phyloP scores from a whole-genome alignment of 1,140 invertebrate species.

The Neotoxoptera formosana region DNA sequence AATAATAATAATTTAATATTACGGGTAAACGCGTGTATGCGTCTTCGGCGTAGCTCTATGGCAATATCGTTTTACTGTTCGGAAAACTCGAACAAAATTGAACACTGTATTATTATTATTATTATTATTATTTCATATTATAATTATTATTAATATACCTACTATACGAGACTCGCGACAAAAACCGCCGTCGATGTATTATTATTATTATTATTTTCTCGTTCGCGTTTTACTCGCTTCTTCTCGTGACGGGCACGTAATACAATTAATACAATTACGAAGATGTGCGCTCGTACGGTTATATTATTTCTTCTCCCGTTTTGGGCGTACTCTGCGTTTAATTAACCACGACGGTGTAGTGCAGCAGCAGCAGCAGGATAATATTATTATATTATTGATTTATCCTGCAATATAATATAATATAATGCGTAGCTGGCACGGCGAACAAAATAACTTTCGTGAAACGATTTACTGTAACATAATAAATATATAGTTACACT shows the following conservation, averaged over 20 bases:
- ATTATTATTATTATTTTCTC: not conserved
- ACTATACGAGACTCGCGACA: not conserved
- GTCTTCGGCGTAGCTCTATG: not conserved
- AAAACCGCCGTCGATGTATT: not conserved
- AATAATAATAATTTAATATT: too few species aligned
- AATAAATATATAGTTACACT: too few species aligned
- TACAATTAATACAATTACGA: conserved; percentile 11
- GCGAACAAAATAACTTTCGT: too few species aligned
- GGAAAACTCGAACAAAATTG: not conserved
- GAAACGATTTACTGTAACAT: too few species aligned
- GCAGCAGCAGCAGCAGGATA: too few species aligned
- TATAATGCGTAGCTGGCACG: too few species aligned
- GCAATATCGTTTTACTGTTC: not conserved
- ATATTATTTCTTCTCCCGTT: too few species aligned
- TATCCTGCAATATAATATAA: not conserved
- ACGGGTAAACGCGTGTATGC: not conserved
- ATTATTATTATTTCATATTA: not conserved
- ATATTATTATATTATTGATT: not conserved
- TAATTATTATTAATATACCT: not conserved
- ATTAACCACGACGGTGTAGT: not conserved
- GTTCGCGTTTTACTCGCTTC: not conserved
- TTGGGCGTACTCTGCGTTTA: not conserved
- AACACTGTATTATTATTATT: not conserved
- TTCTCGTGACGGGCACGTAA: not conserved
- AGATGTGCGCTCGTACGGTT: not conserved